phyloP scores from a whole-genome alignment of 2,888 invertebrate genomes.

The Stenolophus ochropezus region DNA sequence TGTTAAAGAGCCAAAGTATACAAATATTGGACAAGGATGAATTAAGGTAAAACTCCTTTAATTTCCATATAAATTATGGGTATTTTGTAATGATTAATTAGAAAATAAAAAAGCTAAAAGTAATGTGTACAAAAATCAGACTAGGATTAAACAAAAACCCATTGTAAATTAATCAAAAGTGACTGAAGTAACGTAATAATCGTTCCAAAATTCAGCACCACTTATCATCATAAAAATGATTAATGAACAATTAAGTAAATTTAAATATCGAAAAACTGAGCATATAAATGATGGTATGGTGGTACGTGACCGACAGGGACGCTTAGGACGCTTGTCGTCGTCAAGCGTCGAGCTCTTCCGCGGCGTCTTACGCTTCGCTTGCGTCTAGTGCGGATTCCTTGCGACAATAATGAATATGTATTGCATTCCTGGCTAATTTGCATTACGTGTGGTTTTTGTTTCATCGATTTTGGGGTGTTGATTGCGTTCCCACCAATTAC shows the following conservation, averaged over 20 bases:
- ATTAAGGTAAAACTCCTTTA: background rate
- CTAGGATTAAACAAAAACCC: slow-evolving; percentile 20
- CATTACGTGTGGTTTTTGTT: slow-evolving; percentile 57
- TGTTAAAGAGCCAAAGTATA: too few species aligned
- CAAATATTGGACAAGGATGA: too few species aligned
- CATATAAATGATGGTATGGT: slow-evolving; percentile 5
- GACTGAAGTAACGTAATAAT: slow-evolving; percentile 34
- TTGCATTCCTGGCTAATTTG: slow-evolving; percentile 55
- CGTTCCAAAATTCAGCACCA: slow-evolving; percentile 26
- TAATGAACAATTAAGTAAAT: slow-evolving; percentile 42
- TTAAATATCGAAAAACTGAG: slow-evolving; percentile 33
- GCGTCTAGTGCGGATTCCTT: slow-evolving; percentile 41
- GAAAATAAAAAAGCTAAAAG: background rate
- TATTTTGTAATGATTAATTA: background rate
- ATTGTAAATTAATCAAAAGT: slow-evolving; percentile 30
- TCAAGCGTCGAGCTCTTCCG: background rate
- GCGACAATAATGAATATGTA: slow-evolving; percentile 59
- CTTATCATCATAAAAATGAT: slow-evolving; percentile 43
- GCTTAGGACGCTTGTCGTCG: background rate
- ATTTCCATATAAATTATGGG: background rate
- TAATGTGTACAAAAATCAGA: background rate
- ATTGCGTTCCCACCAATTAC: slow-evolving; percentile 50
- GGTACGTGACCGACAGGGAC: slow-evolving; percentile 16
- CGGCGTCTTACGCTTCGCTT: slow-evolving; percentile 17
- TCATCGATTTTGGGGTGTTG: slow-evolving; percentile 55